Evolutionary conservation across 2,113 vertebrate genomes (phyloP), one percentile per base, ranked within the genome.

Genomic region (Eubucco bourcierii): DNA sequence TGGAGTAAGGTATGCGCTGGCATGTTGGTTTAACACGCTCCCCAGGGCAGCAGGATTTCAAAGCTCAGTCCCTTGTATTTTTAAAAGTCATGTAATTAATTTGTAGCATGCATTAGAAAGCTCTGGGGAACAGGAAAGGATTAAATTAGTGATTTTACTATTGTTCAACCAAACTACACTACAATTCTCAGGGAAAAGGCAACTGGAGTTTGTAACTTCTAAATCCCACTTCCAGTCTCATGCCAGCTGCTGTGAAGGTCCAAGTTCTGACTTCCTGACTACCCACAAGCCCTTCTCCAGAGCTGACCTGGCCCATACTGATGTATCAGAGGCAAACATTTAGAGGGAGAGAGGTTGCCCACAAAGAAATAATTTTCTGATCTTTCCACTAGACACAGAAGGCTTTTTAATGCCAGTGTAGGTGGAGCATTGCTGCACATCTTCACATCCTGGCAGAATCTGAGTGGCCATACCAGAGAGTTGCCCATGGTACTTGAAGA

Each of bases 1-100:
- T 55, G 65, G 29, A 79, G 23, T 25, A 70, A 34, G 0, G 1
- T 4, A 0, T 34, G 2, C 2, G 7, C 33, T 31, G 28, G 12
- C 41, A 41, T 24, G 23, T 85, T 68, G 27, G 27, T 87, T 80
- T 29, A 92, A 41, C 53, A 33, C 37, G 7, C 37, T 74, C 47
- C 52, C 23, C 31, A 4, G 76, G 60, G 39, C 15, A 80, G 4
- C 12, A 90, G 24, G 80, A 85, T 91, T 83, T 70, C 85, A 85
- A 90, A 94, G 27, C n/a, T 83, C 53, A 37, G 39, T 58, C 75
- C 44, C 34, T 25, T 29, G 9, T 87, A 88, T 68, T 89, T 86
- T 58, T 72, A 75, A 50, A 89, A 90, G 46, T 85, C 87, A 23
- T 60, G 64, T 72, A 75, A 96, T 87, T 83, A 72, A 65, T 90